These are phyloP conservation scores for Gila robusta DNA, from an alignment of 2,797 vertebrate genomes.

Conservation along the genomic window DNA sequence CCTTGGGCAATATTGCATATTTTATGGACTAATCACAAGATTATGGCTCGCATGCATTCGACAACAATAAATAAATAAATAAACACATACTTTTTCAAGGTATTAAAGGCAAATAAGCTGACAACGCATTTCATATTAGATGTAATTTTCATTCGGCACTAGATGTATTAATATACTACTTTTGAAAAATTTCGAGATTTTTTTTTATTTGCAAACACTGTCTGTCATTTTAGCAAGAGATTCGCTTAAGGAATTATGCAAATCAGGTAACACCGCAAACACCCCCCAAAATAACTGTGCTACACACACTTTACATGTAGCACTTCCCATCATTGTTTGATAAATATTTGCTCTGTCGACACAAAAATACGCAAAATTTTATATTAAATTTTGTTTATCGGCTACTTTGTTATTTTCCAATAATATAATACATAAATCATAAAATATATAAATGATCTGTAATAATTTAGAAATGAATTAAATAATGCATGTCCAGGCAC, in stretches of 20 bases:
- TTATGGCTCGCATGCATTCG: not conserved
- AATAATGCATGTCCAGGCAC: not conserved
- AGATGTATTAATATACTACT: not conserved
- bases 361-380: not conserved
- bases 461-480: not conserved
- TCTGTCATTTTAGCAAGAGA: not conserved
- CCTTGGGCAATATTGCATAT: slow-evolving; percentile 29
- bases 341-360: not conserved
- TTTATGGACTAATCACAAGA: slow-evolving; percentile 27
- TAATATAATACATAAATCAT: too few relatives aligned
- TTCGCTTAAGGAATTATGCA: not conserved
- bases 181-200: not conserved
- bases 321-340: not conserved
- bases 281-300: not conserved
- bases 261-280: not conserved
- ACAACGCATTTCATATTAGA: slow-evolving; percentile 15
- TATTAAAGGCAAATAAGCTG: slow-evolving; percentile 9
- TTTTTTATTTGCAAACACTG: not conserved
- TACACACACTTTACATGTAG: not conserved
- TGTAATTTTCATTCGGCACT: not conserved
- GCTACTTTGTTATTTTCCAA: too few relatives aligned
- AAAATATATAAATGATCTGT: not conserved
- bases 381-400: too few relatives aligned
- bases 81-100: not conserved
- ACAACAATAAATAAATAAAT: not conserved